Percentiles rank a stretch among this genome's conserved stretches.
phyloP scores from a whole-genome alignment of 2,113 vertebrate species.

The Vulpes vulpes region DNA sequence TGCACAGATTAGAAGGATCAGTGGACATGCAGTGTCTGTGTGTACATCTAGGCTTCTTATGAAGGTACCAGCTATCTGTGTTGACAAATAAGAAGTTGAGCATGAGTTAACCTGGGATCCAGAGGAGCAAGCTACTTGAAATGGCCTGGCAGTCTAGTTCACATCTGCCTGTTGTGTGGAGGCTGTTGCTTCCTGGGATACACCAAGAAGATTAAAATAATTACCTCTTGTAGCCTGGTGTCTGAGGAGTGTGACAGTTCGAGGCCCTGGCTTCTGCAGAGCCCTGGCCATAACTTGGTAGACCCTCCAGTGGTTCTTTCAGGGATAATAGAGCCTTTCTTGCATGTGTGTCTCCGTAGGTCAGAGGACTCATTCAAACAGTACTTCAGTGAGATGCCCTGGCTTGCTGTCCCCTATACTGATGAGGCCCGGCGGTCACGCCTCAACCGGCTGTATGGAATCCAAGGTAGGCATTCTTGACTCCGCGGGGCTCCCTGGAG shows the following conservation, averaged over 20 bases:
- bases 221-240: rapidly evolving
- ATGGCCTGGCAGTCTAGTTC: neutral
- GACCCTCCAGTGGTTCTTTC: neutral
- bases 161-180: neutral
- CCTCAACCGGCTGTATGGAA: slow-evolving; percentile 97
- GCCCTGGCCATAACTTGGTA: neutral
- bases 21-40: rapidly evolving
- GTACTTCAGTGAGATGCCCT: slow-evolving; percentile 99
- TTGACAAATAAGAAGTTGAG: neutral
- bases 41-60: neutral
- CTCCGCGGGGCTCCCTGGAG: neutral
- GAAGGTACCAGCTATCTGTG: neutral
- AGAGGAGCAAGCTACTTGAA: rapidly evolving
- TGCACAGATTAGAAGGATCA: neutral
- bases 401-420: slow-evolving; percentile 95
- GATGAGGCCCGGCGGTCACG: slow-evolving; percentile 96
- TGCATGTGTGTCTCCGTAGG: slow-evolving; percentile 82
- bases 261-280: rapidly evolving
- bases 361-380: slow-evolving; percentile 99
- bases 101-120: neutral
- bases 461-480: slow-evolving; percentile 92
- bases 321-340: neutral
- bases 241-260: rapidly evolving
- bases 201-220: neutral
- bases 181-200: neutral